phyloP scores from a whole-genome alignment of 2,888 invertebrate genomes.

The Stenichneumon culpator region DNA sequence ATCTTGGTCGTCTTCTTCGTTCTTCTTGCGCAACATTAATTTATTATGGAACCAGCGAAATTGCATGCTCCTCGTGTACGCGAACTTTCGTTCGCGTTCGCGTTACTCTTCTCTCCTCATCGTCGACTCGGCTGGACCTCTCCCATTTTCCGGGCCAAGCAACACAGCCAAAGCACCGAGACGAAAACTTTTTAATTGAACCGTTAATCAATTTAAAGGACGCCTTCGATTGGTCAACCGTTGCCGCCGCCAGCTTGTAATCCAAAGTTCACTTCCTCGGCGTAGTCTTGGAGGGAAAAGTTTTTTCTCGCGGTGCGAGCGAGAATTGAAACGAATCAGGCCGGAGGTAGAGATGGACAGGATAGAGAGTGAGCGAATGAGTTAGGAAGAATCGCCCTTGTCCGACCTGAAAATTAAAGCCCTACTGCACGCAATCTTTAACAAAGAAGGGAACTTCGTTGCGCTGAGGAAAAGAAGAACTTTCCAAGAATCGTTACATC shows the following conservation, averaged over 20 bases:
- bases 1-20: neutral
- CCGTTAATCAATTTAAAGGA: constrained; percentile 60
- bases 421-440: constrained; percentile 20
- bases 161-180: constrained; percentile 37
- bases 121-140: neutral
- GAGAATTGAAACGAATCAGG: constrained; percentile 9
- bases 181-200: constrained; percentile 57
- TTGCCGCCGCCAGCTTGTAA: neutral
- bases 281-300: constrained; percentile 41
- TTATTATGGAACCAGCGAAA: constrained; percentile 57
- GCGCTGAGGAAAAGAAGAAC: constrained; percentile 23
- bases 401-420: constrained; percentile 43
- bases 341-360: constrained; percentile 36
- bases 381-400: constrained; percentile 30
- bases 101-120: constrained; percentile 8
- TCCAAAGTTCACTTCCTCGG: constrained; percentile 45
- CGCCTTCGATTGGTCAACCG: constrained; percentile 56
- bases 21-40: constrained; percentile 34
- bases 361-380: constrained; percentile 30
- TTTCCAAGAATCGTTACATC: constrained; percentile 46
- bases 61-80: constrained; percentile 39
- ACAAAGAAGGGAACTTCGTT: constrained; percentile 47
- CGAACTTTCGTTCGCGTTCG: constrained; percentile 29
- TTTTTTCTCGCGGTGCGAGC: constrained; percentile 56
- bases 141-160: constrained; percentile 5